Evolutionary conservation across 1,140 invertebrate species (phyloP), one percentile per base, ranked within the genome.

Genomic region (Tenebrio molitor): DNA sequence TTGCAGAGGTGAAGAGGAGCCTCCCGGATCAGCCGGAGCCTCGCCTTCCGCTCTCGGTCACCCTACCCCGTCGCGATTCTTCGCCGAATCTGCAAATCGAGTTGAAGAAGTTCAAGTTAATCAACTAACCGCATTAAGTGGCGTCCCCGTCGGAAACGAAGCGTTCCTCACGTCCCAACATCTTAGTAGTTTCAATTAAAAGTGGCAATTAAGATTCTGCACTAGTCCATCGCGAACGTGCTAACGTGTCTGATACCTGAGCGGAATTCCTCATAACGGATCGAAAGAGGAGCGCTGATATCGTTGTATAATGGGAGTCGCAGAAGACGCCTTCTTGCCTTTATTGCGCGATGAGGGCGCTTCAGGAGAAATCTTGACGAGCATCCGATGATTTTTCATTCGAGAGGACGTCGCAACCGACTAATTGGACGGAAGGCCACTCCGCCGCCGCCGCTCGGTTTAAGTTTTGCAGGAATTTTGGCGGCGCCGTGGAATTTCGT

Each of bases 121-220:
- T 58, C 50, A 58, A 29, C 19, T 58, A 58, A 58, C 50, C 23
- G 23, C 50, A 29, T 58, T 29, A 58, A 23, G 50, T 58, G 21
- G 21, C 10, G 21, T 25, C 21, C 50, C 50, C 50, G 15, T 58
- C 50, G 50, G 50, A 58, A 58, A 29, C 29, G 50, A 58, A 58
- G 50, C 50, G 50, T 58, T 58, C 50, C 50, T 12, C 50, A 58
- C 50, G 50, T 58, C 10, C 50, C 8, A n/a, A 21, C 50, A 58
- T 58, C 50, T 65, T 65, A 42, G 62, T 65, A 65, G 33, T 65
- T 65, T 65, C 62, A 65, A 65, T 65, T 65, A 65, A 65, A 65
- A 58, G 50, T 65, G 34, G 62, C 34, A 65, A 65, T 65, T 65
- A 65, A 65, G 62, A 65, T 65, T 65, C 62, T 65, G 62, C 15